phyloP scores from a whole-genome alignment of 1,140 invertebrate genomes.

The Cherax destructor region DNA sequence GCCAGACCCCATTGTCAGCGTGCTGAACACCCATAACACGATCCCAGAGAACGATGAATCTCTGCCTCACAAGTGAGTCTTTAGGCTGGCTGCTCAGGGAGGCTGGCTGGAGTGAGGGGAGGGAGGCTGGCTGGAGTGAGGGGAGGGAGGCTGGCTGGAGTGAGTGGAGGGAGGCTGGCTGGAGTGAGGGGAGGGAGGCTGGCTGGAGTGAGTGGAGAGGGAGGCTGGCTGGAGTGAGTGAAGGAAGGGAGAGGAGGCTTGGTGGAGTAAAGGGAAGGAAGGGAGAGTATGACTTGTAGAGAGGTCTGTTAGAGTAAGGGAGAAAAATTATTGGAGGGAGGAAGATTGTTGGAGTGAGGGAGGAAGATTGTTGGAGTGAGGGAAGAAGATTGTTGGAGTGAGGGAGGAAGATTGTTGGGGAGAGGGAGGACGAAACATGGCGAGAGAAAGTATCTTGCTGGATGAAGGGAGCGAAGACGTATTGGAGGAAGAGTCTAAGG shows the following conservation, averaged over 20 bases:
- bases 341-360: too few species aligned
- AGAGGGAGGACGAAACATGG: not conserved
- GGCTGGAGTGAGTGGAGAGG: not conserved
- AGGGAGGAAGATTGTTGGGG: not conserved
- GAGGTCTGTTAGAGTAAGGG: not conserved
- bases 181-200: not conserved
- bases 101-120: not conserved
- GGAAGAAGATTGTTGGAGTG: not conserved
- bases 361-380: too few species aligned
- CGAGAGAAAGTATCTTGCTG: not conserved
- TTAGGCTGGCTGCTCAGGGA: not conserved
- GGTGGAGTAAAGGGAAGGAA: not conserved
- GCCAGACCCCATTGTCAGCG: not conserved
- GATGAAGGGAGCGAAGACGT: not conserved
- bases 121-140: not conserved
- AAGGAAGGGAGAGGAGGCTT: not conserved
- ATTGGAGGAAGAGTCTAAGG: not conserved
- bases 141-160: not conserved
- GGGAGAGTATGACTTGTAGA: not conserved
- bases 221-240: not conserved
- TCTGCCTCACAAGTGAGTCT: conserved; percentile 13
- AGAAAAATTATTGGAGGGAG: too few species aligned
- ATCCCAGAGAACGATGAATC: conserved; percentile 1
- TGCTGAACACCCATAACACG: not conserved
- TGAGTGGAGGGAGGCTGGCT: not conserved